Percentiles rank a stretch among this genome's conserved stretches.
Conservation (phyloP, 2,797 vertebrate species). For the Artibeus jamaicensis region DNA sequence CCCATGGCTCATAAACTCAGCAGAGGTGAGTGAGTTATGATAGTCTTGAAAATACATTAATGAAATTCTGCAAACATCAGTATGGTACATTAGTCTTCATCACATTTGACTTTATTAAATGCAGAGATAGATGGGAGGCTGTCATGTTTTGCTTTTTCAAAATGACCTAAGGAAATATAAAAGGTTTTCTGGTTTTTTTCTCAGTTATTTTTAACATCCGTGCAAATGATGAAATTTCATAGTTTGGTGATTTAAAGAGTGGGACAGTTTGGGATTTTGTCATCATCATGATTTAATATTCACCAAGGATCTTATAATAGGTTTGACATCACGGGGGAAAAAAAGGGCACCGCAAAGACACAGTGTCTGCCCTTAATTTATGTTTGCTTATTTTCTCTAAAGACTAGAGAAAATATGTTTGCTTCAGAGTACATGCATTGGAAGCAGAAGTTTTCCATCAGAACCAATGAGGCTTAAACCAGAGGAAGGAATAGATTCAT, state of each 20-base stretch:
- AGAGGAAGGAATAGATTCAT: not conserved
- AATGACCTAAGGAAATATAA: constrained; percentile 65
- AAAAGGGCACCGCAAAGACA: not conserved
- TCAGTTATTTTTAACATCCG: constrained; percentile 41
- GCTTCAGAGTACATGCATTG: not conserved
- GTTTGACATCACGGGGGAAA: accelerated
- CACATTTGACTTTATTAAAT: constrained; percentile 84
- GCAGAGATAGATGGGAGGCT: constrained; percentile 80
- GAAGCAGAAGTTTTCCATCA: not conserved
- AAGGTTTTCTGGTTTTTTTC: not conserved
- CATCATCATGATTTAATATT: constrained; percentile 42
- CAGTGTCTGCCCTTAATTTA: not conserved
- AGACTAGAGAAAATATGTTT: constrained; percentile 3
- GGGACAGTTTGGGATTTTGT: constrained; percentile 26
- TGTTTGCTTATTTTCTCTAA: constrained; percentile 34
- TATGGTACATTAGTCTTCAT: constrained; percentile 86
- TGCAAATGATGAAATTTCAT: constrained; percentile 50
- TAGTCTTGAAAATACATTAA: constrained; percentile 80
- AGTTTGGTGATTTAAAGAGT: constrained; percentile 56
- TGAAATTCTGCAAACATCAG: constrained; percentile 85
- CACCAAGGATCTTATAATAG: not conserved
- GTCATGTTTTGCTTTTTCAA: constrained; percentile 77
- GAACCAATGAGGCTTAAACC: not conserved
- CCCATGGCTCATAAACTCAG: constrained; percentile 84
- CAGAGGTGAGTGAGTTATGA: constrained; percentile 85